Percentiles rank a stretch among this genome's conserved stretches.
phyloP scores from a whole-genome alignment of 2,113 vertebrate genomes.

The Camelus dromedarius region DNA sequence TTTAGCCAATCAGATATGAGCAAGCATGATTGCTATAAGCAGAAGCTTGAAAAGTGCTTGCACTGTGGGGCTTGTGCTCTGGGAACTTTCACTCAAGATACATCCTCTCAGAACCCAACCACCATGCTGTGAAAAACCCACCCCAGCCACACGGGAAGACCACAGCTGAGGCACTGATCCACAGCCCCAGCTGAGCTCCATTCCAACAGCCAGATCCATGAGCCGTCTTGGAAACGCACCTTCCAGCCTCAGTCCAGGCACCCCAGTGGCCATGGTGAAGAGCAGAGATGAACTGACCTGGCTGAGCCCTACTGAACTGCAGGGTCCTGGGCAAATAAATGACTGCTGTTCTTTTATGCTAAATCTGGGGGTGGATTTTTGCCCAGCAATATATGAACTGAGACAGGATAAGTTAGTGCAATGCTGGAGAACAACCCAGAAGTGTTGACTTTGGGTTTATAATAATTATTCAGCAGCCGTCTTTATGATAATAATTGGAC shows the following conservation, averaged over 20 bases:
- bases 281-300: background rate
- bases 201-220: background rate
- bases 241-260: background rate
- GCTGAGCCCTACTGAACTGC: background rate
- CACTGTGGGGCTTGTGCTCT: background rate
- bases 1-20: background rate
- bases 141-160: background rate
- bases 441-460: background rate
- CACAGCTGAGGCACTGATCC: background rate
- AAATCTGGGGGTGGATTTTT: background rate
- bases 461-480: background rate
- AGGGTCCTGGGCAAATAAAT: background rate
- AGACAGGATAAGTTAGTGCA: background rate
- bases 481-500: background rate
- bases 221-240: background rate
- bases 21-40: background rate
- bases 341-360: background rate
- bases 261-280: background rate
- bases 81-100: background rate
- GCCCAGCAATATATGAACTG: background rate
- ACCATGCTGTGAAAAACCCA: background rate
- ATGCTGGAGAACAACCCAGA: background rate
- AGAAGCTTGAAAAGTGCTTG: background rate
- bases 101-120: background rate
- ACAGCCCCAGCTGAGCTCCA: background rate